These are phyloP conservation scores for Hydrochoerus hydrochaeris DNA, from an alignment of 2,113 vertebrate species.

Conservation along the genomic window DNA sequence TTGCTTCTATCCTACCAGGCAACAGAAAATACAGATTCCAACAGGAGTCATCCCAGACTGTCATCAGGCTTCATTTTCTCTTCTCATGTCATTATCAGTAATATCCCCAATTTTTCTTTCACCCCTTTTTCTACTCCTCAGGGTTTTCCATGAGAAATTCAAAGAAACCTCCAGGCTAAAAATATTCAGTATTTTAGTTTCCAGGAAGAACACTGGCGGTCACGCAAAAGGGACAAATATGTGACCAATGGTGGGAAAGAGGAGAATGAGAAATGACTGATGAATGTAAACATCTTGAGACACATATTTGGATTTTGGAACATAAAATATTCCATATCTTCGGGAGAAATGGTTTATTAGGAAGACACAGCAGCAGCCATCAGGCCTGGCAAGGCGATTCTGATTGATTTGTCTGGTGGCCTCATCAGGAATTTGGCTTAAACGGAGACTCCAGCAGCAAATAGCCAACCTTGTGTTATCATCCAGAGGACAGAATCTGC, in stretches of 20 bases:
- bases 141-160: conserved; percentile 16
- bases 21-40: conserved; percentile 64
- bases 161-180: conserved; percentile 42
- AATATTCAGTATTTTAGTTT: conserved; percentile 47
- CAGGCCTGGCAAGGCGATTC: background rate
- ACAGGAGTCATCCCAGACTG: background rate
- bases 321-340: background rate
- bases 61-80: conserved; percentile 73
- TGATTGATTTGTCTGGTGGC: background rate
- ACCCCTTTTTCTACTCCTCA: background rate
- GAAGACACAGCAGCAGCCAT: background rate
- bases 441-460: background rate
- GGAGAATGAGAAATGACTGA: background rate
- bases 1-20: background rate
- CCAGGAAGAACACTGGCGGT: background rate
- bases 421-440: background rate
- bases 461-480: background rate
- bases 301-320: conserved; percentile 13
- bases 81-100: conserved; percentile 11
- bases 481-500: background rate
- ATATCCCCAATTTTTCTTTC: conserved; percentile 27
- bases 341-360: background rate
- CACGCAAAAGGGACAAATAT: conserved; percentile 46
- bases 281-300: background rate
- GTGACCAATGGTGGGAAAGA: background rate